Evolutionary conservation across 2,113 vertebrate species (phyloP), one percentile per base, ranked within the genome.

Genomic region (Urocolius indicus): DNA sequence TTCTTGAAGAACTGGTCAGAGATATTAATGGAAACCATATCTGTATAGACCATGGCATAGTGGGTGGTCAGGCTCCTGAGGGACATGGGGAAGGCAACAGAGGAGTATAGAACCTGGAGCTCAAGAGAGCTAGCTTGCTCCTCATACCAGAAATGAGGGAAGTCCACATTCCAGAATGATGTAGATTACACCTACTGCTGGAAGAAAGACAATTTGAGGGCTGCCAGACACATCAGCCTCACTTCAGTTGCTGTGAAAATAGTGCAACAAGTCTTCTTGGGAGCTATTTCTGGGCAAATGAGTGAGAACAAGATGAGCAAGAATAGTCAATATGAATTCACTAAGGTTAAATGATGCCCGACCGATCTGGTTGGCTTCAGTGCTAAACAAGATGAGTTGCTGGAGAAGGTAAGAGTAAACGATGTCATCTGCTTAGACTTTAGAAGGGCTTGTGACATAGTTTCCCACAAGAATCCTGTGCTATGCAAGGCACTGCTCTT

Each of bases 291-390:
- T 85, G 29, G 36, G 29, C 43, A 83, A 86, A 63, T 55, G 29
- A 62, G 13, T 79, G 79, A 86, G 79, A 93, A 79, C 48, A 68
- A 82, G 62, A 62, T 10, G 1, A 83, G 5, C 48, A 75, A 79
- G 71, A 36, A 29, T 10, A 88, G 43, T 83, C 83, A 90, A 27
- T 90, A 83, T 24, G 24, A 68, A 68, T 88, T 92, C 19, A 68
- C 75, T 88, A 76, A 90, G 75, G 63, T 88, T 75, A 79, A 92
- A 80, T 72, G 62, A 61, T 69, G 63, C 84, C 87, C 94, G 81
- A 80, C 63, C 29, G 66, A 61, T 73, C 34, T 87, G 34, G 59
- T 89, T 83, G 11, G 21, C n/a, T 68, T 82, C 30, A 63, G 58
- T 75, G 62, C 36, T 82, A 43, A 72, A 66, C 66, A 5, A 77